Conservation (phyloP, 2,797 vertebrate species). For the Orestias chungarensis region DNA sequence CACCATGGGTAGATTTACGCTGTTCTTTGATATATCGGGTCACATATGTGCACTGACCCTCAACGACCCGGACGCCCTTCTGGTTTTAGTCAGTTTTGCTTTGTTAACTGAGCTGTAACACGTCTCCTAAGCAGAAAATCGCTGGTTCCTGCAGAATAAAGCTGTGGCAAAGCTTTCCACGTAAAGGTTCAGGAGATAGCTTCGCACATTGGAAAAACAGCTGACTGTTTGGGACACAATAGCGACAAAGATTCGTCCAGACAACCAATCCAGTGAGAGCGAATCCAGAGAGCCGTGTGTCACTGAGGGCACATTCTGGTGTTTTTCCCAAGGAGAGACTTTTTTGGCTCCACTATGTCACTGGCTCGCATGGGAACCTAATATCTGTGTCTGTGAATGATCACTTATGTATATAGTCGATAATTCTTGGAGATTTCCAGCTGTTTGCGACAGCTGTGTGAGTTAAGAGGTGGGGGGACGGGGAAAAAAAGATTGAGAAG, state of each 20-base stretch:
- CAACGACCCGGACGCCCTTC: constrained; percentile 1
- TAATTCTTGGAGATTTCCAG: constrained; percentile 61
- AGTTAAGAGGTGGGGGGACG: constrained; percentile 8
- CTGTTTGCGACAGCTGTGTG: constrained; percentile 77
- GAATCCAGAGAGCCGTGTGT: constrained; percentile 12
- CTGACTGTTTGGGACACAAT: constrained; percentile 46
- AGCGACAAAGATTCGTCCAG: constrained; percentile 32
- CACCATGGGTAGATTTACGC: constrained; percentile 41
- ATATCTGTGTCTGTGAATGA: constrained; percentile 20
- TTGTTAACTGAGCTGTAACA: neutral
- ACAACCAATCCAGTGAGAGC: constrained; percentile 21
- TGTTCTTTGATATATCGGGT: constrained; percentile 41
- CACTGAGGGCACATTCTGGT: constrained; percentile 35
- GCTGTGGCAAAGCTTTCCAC: neutral
- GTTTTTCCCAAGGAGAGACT: constrained; percentile 30
- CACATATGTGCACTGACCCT: constrained; percentile 39
- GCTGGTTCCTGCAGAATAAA: constrained; percentile 21
- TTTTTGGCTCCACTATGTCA: constrained; percentile 51
- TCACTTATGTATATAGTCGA: constrained; percentile 14
- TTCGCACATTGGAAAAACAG: constrained; percentile 33
- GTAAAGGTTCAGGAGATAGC: constrained; percentile 44
- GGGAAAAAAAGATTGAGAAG: constrained; percentile 30
- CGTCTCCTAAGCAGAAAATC: constrained; percentile 7
- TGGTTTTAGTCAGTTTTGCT: constrained; percentile 12
- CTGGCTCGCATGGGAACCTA: constrained; percentile 67